These are phyloP conservation scores for Pygoscelis adeliae DNA, from an alignment of 2,113 vertebrate species.

Conservation along the genomic window DNA sequence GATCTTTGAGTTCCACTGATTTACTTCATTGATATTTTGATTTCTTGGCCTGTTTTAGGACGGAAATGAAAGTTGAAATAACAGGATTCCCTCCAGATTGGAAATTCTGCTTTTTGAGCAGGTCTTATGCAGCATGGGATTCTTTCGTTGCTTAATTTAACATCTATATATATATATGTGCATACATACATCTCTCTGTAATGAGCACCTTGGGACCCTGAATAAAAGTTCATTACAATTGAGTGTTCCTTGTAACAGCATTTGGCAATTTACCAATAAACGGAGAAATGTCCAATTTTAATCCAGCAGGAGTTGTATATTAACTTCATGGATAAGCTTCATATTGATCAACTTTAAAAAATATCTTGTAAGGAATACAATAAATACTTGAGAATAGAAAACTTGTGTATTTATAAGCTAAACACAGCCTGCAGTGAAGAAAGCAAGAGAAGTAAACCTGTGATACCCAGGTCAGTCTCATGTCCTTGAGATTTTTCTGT, in stretches of 20 bases:
- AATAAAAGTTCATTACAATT: slow-evolving; percentile 14
- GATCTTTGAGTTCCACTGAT: neutral
- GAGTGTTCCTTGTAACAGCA: slow-evolving; percentile 2
- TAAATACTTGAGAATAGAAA: neutral
- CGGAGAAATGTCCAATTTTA: neutral
- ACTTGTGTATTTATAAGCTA: neutral
- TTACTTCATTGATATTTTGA: slow-evolving; percentile 42
- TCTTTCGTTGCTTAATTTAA: slow-evolving; percentile 1
- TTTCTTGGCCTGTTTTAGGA: slow-evolving; percentile 6
- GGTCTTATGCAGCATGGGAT: neutral
- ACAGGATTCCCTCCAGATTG: neutral
- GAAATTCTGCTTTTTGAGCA: slow-evolving; percentile 32
- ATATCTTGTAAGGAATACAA: neutral
- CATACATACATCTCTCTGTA: neutral
- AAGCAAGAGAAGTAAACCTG: neutral
- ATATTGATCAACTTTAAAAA: slow-evolving; percentile 5
- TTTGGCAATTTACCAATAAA: slow-evolving; percentile 21
- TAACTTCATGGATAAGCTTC: neutral
- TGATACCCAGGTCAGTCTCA: neutral
- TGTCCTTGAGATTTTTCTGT: slow-evolving; percentile 28
- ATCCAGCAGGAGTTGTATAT: neutral
- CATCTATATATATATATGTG: neutral
- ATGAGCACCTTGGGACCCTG: neutral
- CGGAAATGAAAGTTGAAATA: slow-evolving; percentile 14
- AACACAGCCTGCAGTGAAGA: neutral